These are phyloP conservation scores for Drosophila setosimentum DNA, from an alignment of 2,888 invertebrate species.

Conservation along the genomic window DNA sequence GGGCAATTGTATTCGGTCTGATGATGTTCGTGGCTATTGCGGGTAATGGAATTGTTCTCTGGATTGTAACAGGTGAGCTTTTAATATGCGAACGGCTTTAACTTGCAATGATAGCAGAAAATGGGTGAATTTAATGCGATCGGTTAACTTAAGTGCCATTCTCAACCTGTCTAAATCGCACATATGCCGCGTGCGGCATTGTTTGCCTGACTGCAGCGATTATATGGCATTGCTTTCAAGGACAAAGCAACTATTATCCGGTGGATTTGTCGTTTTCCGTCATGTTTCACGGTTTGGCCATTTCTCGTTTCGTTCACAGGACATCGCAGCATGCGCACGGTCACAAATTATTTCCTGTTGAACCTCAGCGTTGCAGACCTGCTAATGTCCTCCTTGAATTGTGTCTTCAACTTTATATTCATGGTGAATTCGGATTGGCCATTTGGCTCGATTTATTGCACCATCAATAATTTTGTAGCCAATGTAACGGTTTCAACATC, in stretches of 20 bases:
- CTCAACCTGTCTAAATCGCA: conserved; percentile 17
- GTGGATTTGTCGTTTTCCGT: conserved; percentile 27
- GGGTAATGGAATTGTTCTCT: conserved; percentile 96
- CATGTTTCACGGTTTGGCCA: conserved; percentile 40
- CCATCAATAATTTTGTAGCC: conserved; percentile 95
- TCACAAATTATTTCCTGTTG: conserved; percentile 96
- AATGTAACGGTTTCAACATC: conserved; percentile 96
- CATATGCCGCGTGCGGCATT: conserved; percentile 35
- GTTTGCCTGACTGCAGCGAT: conserved; percentile 7
- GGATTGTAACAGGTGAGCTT: conserved; percentile 94
- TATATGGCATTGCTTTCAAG: conserved; percentile 11
- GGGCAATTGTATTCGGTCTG: conserved; percentile 90
- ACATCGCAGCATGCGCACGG: conserved; percentile 93
- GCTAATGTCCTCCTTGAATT: conserved; percentile 94
- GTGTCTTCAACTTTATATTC: conserved; percentile 95
- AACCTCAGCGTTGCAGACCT: conserved; percentile 95
- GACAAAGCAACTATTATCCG: conserved; percentile 46
- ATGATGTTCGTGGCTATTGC: conserved; percentile 93
- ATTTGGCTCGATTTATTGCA: conserved; percentile 95
- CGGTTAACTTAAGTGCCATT: conserved; percentile 8
- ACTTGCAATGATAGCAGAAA: conserved; percentile 1
- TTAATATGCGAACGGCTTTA: conserved; percentile 6
- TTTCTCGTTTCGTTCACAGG: conserved; percentile 86
- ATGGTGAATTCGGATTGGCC: conserved; percentile 95
- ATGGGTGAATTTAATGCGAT: conserved; percentile 14